A percentile compares a stretch with the other conserved stretches of the same genome.
phyloP scores from a whole-genome alignment of 2,113 vertebrate species.

The Macrotus californicus region DNA sequence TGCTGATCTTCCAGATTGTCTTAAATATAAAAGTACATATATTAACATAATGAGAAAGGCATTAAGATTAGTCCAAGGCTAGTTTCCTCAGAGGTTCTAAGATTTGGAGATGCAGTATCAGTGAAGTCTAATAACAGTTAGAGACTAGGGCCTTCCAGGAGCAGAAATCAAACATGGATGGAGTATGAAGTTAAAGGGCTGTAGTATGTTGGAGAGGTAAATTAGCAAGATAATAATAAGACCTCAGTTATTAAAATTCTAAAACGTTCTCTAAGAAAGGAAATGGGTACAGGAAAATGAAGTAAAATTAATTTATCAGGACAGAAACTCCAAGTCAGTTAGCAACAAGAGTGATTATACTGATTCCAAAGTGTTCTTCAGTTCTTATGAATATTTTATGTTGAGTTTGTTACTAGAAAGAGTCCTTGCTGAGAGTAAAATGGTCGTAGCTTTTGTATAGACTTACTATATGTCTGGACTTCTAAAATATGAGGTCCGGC shows the following conservation, averaged over 20 bases:
- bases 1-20: not conserved
- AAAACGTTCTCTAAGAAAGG: not conserved
- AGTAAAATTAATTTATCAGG: not conserved
- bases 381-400: not conserved
- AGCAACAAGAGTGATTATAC: not conserved
- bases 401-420: not conserved
- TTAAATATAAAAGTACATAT: not conserved
- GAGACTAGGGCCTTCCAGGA: not conserved
- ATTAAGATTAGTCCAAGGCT: not conserved
- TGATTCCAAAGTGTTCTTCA: not conserved
- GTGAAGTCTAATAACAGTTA: not conserved
- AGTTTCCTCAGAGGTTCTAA: not conserved
- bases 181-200: not conserved
- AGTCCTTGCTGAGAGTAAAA: not conserved
- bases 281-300: not conserved
- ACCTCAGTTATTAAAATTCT: not conserved
- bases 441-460: not conserved
- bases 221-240: not conserved
- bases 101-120: not conserved
- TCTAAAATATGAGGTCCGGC: not conserved
- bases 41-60: not conserved
- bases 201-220: not conserved
- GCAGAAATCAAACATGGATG: not conserved
- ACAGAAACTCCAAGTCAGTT: not conserved
- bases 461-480: not conserved